Base-by-base conservation (phyloP, 1,140 invertebrate genomes). In the Aporrectodea caliginosa region DNA sequence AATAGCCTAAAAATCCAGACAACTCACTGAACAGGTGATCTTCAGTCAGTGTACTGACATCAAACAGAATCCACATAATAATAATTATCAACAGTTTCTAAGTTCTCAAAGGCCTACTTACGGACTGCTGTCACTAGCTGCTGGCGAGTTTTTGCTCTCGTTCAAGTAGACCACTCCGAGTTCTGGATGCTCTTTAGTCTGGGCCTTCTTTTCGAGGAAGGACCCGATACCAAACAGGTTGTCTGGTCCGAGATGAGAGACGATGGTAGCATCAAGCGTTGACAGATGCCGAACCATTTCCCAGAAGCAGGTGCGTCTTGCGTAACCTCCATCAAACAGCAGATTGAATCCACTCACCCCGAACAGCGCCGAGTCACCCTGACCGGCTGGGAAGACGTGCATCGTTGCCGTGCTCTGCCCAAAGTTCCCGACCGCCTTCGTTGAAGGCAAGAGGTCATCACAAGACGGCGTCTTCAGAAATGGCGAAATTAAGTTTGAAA, bases 321-420 rank as follows among this genome's bases (percentile, higher is more conserved):
- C 94, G 87, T 95, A 98, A 0, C 75, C 75, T 76, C 75, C 75
- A 58, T 76, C 75, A 76, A 76, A 35, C 6, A 99, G 91, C 93
- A 98, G 96, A 85, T 97, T 98, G 86, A 98, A 98, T 16, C 96
- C 96, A 86, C 96, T 98, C 83, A 98, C 96, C 34, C 96, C 96
- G 87, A 99, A 98, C 29, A 98, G 91, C 2, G 96, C 95, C 14
- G 96, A 95, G 86, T 98, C 96, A 31, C 96, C 96, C 88, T 98
- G 95, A 34, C 95, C 95, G 75, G 94, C 95, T 16, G 97, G 97
- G 91, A 99, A 98, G 82, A 98, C 94, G 89, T 98, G 98, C 16
- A 98, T 90, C 0, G 96, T 98, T 29, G 96, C 96, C 90, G 95
- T 93, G 85, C 92, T 95, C 88, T 98, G 98, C 79, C 95, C 91